Evolutionary conservation across 2,888 invertebrate species (phyloP), one percentile per base, ranked within the genome.

Genomic region (Mythimna impura): DNA sequence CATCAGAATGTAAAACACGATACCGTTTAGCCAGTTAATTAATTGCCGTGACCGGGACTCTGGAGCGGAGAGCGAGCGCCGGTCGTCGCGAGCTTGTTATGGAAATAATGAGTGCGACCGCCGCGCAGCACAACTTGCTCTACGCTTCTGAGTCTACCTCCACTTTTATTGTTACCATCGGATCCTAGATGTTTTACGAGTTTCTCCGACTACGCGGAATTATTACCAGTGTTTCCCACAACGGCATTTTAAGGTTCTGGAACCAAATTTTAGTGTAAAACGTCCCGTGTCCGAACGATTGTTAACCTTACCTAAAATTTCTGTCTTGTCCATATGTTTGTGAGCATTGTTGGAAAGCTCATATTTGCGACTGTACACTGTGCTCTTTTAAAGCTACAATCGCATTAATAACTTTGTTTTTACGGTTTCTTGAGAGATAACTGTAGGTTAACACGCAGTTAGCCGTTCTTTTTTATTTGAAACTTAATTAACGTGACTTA

Each of bases 1-100:
- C 94, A 96, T 94, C 92, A 94, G 88, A 94, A 94, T 95, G 94
- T 95, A 94, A 93, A 95, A 95, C 95, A 94, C 92, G 94, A 94
- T 95, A 94, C 90, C 94, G 95, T 95, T 96, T 96, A 95, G 95
- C 93, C 91, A 91, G 94, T 94, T 96, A 95, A 96, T 96, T 96
- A 96, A 96, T 96, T 96, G 93, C 90, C 89, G 91, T 92, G 92
- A 92, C 93, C 92, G 93, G 91, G 92, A 92, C 88, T 88, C 89
- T 83, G 90, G 89, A 89, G 85, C 86, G 86, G 87, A 86, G 90
- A 90, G 89, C 89, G 89, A 88, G 80, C 87, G 87, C 81, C 88
- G 90, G 87, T 89, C 89, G 93, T 93, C 93, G 94, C 91, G 89
- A 91, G 92, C 93, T 95, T 92, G 95, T 95, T 95, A 94, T 90